Evolutionary conservation across 2,888 invertebrate species (phyloP), one percentile per base, ranked within the genome.

Genomic region (Ormyrus thymus): DNA sequence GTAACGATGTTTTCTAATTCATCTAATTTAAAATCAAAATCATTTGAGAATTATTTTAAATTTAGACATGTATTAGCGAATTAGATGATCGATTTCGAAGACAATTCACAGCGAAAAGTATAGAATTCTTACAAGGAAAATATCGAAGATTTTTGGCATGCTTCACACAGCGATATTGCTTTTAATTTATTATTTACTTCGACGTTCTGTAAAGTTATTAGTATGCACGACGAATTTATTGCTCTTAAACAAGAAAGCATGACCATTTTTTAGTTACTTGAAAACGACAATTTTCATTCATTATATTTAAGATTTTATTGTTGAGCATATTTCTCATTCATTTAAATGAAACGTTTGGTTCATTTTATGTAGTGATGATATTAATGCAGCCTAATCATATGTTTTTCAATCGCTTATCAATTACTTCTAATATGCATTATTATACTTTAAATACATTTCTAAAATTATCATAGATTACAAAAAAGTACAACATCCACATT

Each of bases 81-180:
- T 29, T 29, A 29, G 29, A 29, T 4, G 29, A 29, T 29, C 29
- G 29, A 29, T 29, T 4, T 29, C 2, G 29, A 29, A 29, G 29
- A 29, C 29, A 29, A 29, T 29, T 29, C 29, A 29, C 29, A 29
- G 29, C 29, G 1, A 29, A 29, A 29, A 29, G 29, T 29, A 29
- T 29, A 29, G 29, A 29, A 29, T 29, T 29, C 29, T 1, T 29
- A 43, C n/a, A 43, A 75, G 10, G 13, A 46, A 59, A 75, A 75
- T 55, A 55, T 62, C 62, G 15, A 61, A 29, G 8, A 68, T 55
- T 13, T 61, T 66, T 76, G 68, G 69, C 62, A 62, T 69, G 61
- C 61, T 76, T 69, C 61, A 9, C 10, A 62, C n/a, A 76, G 62
- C 56, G 45, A 29, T 72, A 74, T 56, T 77, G 56, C 71, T 77